phyloP scores from a whole-genome alignment of 2,888 invertebrate species.

The Epistrophella euchroma region DNA sequence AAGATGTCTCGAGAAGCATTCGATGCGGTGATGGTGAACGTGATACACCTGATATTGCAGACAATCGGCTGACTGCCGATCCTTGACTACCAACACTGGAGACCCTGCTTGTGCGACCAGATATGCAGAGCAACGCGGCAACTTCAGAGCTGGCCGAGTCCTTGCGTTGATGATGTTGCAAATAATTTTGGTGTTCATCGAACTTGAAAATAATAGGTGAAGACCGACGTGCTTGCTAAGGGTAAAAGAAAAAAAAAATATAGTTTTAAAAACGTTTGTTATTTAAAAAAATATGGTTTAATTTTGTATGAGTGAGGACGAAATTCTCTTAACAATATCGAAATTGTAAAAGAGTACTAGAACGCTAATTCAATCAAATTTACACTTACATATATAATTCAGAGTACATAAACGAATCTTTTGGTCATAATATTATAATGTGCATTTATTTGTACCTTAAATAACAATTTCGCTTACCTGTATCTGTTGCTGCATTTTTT shows the following conservation, averaged over 20 bases:
- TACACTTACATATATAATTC: no score
- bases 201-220: conserved; percentile 84
- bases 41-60: conserved; percentile 86
- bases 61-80: conserved; percentile 86
- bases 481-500: conserved; percentile 81
- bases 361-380: no score
- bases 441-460: no score
- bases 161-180: conserved; percentile 87
- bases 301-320: no score
- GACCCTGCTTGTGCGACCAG: conserved; percentile 92
- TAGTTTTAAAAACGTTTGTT: no score
- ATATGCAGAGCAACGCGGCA: conserved; percentile 89
- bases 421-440: no score
- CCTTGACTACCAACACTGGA: conserved; percentile 93
- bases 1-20: conserved; percentile 94
- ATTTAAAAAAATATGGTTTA: no score
- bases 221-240: conserved; percentile 80
- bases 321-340: no score
- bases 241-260: not conserved
- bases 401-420: no score
- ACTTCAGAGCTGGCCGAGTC: conserved; percentile 92
- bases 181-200: conserved; percentile 83
- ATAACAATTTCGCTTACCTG: conserved; percentile 55
- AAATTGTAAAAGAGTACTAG: no score
- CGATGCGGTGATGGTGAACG: conserved; percentile 95